These are phyloP conservation scores for Heloderma charlesbogerti DNA, from an alignment of 2,113 vertebrate species.

Conservation along the genomic window DNA sequence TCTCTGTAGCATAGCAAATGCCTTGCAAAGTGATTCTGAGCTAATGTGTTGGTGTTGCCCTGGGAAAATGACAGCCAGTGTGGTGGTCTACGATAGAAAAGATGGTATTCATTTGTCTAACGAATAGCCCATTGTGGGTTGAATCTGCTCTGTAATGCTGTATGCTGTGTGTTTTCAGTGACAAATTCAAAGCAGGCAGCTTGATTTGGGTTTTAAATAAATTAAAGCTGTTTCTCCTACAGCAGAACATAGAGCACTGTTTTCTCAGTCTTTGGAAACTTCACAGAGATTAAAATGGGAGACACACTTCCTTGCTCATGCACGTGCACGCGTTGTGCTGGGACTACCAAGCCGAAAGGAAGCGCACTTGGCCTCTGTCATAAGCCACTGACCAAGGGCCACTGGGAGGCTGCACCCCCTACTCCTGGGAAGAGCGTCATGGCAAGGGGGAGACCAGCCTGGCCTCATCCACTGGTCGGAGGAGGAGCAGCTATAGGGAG, in stretches of 20 bases:
- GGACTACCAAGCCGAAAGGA: not conserved
- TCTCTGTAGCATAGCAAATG: conserved; percentile 28
- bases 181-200: conserved; percentile 9
- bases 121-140: not conserved
- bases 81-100: not conserved
- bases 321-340: not conserved
- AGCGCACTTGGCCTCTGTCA: not conserved
- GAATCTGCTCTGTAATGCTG: not conserved
- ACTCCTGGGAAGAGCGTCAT: not conserved
- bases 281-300: not conserved
- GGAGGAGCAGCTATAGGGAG: not conserved
- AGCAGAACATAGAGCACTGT: not conserved
- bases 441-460: not conserved
- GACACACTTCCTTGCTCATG: not conserved
- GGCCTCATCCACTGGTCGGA: not conserved
- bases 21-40: not conserved
- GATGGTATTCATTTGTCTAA: conserved; percentile 4
- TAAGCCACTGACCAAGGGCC: not conserved
- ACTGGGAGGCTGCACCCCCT: no score
- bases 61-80: conserved; percentile 9
- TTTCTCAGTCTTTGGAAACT: not conserved
- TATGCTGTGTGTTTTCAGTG: not conserved
- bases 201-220: not conserved
- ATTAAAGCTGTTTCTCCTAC: not conserved
- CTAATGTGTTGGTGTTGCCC: not conserved